phyloP scores from a whole-genome alignment of 2,888 invertebrate genomes.

The Agrotis segetum region DNA sequence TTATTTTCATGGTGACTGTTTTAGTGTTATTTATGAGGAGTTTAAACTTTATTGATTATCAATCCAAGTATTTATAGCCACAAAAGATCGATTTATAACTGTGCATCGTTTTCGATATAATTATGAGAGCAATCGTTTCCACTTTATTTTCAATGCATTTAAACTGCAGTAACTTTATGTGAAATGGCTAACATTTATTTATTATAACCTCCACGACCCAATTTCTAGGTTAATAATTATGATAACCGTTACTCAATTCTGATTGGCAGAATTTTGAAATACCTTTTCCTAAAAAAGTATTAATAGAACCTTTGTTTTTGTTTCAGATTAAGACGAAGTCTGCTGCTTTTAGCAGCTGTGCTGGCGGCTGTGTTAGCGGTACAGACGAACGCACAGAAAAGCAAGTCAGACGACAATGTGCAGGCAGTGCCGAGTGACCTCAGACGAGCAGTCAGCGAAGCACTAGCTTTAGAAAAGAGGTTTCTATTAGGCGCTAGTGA shows the following conservation, averaged over 20 bases:
- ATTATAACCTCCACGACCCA: background rate
- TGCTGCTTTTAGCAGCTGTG: slow-evolving; percentile 78
- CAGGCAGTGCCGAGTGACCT: slow-evolving; percentile 87
- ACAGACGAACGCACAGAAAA: slow-evolving; percentile 77
- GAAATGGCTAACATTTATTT: too few relatives aligned
- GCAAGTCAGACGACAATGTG: slow-evolving; percentile 78
- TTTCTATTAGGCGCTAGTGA: slow-evolving; percentile 83
- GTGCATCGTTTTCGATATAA: slow-evolving; percentile 9
- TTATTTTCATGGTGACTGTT: slow-evolving; percentile 45
- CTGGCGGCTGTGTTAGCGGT: slow-evolving; percentile 71
- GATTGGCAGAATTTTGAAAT: background rate
- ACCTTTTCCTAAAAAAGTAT: background rate
- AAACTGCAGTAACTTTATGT: background rate
- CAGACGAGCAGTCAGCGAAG: slow-evolving; percentile 85
- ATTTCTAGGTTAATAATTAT: background rate
- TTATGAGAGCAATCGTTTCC: background rate
- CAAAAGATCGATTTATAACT: slow-evolving; percentile 36
- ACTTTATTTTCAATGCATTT: background rate
- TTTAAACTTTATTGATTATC: slow-evolving; percentile 43
- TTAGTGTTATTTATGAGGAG: slow-evolving; percentile 49
- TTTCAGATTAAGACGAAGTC: slow-evolving; percentile 83
- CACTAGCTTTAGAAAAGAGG: slow-evolving; percentile 84
- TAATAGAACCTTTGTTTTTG: slow-evolving; percentile 64
- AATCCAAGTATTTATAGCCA: slow-evolving; percentile 33
- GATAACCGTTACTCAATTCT: background rate